A percentile compares a stretch with the other conserved stretches of the same genome.
phyloP scores from a whole-genome alignment of 2,797 vertebrate genomes.

The Staurois parvus region DNA sequence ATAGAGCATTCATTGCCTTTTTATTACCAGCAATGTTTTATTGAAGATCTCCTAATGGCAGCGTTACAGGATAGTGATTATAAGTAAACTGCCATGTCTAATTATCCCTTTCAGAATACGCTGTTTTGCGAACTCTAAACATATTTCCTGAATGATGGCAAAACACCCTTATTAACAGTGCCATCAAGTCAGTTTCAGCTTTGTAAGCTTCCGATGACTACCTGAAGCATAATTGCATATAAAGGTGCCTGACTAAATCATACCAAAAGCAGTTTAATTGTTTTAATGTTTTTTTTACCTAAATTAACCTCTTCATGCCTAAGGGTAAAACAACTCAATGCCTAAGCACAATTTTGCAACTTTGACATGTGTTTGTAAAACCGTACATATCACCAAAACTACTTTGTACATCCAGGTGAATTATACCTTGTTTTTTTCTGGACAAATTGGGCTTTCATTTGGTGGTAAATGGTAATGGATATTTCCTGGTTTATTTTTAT shows the following conservation, averaged over 20 bases:
- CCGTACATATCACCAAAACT: too few species aligned
- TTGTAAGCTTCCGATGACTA: conserved; percentile 29
- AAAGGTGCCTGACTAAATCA: conserved; percentile 16
- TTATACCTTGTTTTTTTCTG: too few species aligned
- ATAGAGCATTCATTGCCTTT: conserved; percentile 29
- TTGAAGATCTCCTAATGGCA: conserved; percentile 30
- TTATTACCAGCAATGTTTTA: conserved; percentile 44
- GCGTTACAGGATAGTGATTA: conserved; percentile 24
- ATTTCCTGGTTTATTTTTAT: too few species aligned
- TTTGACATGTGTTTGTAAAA: too few species aligned
- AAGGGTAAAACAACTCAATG: too few species aligned
- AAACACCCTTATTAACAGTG: conserved; percentile 39
- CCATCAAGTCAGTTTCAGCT: conserved; percentile 12
- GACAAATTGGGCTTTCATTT: too few species aligned
- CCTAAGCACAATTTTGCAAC: too few species aligned
- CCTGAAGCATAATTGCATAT: conserved; percentile 29
- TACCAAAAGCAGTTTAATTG: neutral
- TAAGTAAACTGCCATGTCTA: conserved; percentile 41
- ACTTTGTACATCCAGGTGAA: too few species aligned
- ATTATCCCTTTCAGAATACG: conserved; percentile 15
- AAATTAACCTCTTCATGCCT: too few species aligned
- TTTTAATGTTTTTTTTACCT: too few species aligned
- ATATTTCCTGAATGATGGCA: conserved; percentile 30
- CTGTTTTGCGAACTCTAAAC: conserved; percentile 23
- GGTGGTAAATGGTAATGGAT: too few species aligned